Evolutionary conservation across 2,888 invertebrate species (phyloP).

Genomic region (Antheraea yamamai): DNA sequence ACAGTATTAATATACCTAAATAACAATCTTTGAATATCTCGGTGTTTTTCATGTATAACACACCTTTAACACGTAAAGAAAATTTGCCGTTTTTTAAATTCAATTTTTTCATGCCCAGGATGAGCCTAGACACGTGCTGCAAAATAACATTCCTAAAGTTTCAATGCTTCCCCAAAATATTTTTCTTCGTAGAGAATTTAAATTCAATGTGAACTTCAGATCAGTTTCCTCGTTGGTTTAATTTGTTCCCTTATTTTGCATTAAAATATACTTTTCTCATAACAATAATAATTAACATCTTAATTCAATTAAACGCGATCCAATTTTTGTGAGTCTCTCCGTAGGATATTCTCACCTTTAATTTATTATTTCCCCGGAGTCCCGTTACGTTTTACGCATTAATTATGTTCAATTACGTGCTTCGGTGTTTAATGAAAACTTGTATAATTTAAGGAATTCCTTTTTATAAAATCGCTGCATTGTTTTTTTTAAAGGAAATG

Average conservation of each 20-base stretch:
- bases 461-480: constrained; percentile 5
- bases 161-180: background rate
- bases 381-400: constrained; percentile 20
- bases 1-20: no score
- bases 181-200: background rate
- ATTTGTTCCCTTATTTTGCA: background rate
- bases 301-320: constrained; percentile 21
- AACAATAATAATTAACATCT: constrained; percentile 5
- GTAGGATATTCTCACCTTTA: constrained; percentile 19
- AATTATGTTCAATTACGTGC: constrained; percentile 27
- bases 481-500: background rate
- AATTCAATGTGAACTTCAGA: background rate
- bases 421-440: constrained; percentile 1
- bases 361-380: constrained; percentile 16
- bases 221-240: background rate
- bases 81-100: no score
- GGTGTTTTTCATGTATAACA: no score
- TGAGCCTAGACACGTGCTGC: no score
- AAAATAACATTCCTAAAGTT: no score
- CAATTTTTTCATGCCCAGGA: no score
- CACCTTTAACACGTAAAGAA: no score
- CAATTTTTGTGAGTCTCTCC: constrained; percentile 16
- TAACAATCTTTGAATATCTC: no score
- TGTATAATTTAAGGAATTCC: constrained; percentile 7
- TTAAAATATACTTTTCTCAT: background rate